These are phyloP conservation scores for Spodoptera littoralis DNA, from an alignment of 2,888 invertebrate genomes.

Conservation along the genomic window DNA sequence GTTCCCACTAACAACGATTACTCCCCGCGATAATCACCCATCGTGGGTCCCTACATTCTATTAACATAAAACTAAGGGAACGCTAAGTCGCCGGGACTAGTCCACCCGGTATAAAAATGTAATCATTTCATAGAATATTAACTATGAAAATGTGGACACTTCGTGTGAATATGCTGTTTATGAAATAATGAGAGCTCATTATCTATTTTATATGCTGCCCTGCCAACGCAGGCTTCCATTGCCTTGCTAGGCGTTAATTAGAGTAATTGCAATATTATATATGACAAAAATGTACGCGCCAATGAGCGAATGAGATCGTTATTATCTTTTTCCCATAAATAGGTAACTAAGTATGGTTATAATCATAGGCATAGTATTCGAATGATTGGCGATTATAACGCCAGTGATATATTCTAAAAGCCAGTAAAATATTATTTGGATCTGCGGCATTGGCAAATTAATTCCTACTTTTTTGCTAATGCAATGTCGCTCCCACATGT, in stretches of 20 bases:
- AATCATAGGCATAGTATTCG: too few species aligned
- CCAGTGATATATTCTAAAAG: too few species aligned
- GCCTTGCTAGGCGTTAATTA: conserved; percentile 31
- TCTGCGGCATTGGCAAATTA: too few species aligned
- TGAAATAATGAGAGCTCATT: conserved; percentile 45
- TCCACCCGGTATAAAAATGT: conserved; percentile 54
- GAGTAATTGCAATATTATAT: conserved; percentile 27
- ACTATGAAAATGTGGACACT: conserved; percentile 48
- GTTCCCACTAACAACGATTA: conserved; percentile 57
- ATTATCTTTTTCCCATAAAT: too few species aligned
- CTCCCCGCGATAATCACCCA: conserved; percentile 52
- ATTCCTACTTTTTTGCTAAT: too few species aligned
- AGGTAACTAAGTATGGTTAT: too few species aligned
- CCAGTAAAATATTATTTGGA: too few species aligned
- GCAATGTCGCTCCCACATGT: too few species aligned
- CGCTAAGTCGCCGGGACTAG: conserved; percentile 43
- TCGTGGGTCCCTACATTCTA: conserved; percentile 51
- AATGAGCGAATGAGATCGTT: too few species aligned
- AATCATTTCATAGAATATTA: conserved; percentile 51
- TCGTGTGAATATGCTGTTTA: conserved; percentile 46
- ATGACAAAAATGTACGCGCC: conserved; percentile 5
- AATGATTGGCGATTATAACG: too few species aligned
- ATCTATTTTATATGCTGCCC: conserved; percentile 32
- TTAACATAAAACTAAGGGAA: conserved; percentile 56
- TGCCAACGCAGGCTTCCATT: conserved; percentile 24